Evolutionary conservation across 2,113 vertebrate species (phyloP), one percentile per base, ranked within the genome.

Genomic region (Periophthalmodon schlosseri): DNA sequence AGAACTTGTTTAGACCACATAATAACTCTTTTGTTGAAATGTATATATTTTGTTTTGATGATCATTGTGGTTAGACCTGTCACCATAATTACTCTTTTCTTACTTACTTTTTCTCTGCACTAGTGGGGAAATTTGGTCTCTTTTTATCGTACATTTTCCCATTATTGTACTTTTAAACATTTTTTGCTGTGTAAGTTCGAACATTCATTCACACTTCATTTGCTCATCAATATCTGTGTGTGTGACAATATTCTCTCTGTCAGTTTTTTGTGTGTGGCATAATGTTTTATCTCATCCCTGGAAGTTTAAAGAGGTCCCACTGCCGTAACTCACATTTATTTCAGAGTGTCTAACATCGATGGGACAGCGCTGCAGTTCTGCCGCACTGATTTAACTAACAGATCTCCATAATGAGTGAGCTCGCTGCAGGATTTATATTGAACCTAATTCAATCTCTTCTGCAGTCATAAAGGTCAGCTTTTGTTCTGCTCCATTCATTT

Each of bases 401-500:
- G 34, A 65, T 65, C 73, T 24, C 56, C 60, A 34, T 77, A 69
- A 84, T 39, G 68, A 4, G 58, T 21, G 63, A 77, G 70, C 44
- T 14, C 18, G n/a, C 15, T 68, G 70, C 54, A 57, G 65, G 75
- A 80, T 80, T 82, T 84, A 85, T 73, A 69, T 70, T 33, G 12
- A 83, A 74, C 72, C 66, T 75, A 70, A 79, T 88, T 79, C 67
- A 79, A 80, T 81, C 58, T 79, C 69, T 70, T 39, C 83, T 78
- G 28, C 70, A 60, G 34, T 20, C 11, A 50, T 68, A 84, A 86
- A 79, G 78, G 77, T 84, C 79, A 80, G 75, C 72, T 77, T 78
- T 73, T 73, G 81, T 87, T 89, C 80, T 78, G 83, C 83, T 63
- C 61, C 57, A 69, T 56, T 81, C 39, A 20, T 80, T 87, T 89